Percentiles rank a stretch among this genome's conserved stretches.
Evolutionary conservation across 2,797 vertebrate species (phyloP).

Genomic region (Brachymystax lenok): DNA sequence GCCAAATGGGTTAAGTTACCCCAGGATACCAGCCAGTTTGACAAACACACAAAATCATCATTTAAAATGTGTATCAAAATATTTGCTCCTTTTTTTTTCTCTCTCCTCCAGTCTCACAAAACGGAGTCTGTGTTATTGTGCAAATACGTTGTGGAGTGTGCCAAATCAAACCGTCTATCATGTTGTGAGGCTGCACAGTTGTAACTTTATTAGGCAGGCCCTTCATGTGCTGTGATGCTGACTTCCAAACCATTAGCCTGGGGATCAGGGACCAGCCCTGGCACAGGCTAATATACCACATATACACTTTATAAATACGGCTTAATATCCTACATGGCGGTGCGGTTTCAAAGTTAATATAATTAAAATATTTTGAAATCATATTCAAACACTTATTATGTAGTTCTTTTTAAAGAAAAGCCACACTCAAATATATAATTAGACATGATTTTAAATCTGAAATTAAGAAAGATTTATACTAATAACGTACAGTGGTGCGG

Average conservation of each 20-base stretch:
- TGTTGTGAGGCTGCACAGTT: slow-evolving; percentile 41
- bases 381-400: slow-evolving; percentile 37
- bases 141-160: slow-evolving; percentile 41
- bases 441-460: not conserved
- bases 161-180: slow-evolving; percentile 51
- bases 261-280: slow-evolving; percentile 32
- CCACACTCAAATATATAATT: slow-evolving; percentile 24
- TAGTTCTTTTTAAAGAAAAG: slow-evolving; percentile 21
- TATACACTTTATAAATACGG: slow-evolving; percentile 44
- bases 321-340: slow-evolving; percentile 33
- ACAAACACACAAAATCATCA: slow-evolving; percentile 45
- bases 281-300: slow-evolving; percentile 33
- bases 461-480: slow-evolving; percentile 25
- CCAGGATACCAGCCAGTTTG: slow-evolving; percentile 35
- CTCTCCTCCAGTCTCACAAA: slow-evolving; percentile 28
- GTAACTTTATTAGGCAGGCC: slow-evolving; percentile 45
- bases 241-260: slow-evolving; percentile 41
- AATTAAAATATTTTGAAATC: slow-evolving; percentile 44
- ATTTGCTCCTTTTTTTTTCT: slow-evolving; percentile 28
- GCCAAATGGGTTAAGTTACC: slow-evolving; percentile 40
- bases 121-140: slow-evolving; percentile 31
- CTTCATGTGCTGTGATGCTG: slow-evolving; percentile 47
- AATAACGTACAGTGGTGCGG: not conserved
- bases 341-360: slow-evolving; percentile 52
- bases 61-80: slow-evolving; percentile 46